Conservation (phyloP, 2,888 invertebrate genomes). For the Volucella inanis region DNA sequence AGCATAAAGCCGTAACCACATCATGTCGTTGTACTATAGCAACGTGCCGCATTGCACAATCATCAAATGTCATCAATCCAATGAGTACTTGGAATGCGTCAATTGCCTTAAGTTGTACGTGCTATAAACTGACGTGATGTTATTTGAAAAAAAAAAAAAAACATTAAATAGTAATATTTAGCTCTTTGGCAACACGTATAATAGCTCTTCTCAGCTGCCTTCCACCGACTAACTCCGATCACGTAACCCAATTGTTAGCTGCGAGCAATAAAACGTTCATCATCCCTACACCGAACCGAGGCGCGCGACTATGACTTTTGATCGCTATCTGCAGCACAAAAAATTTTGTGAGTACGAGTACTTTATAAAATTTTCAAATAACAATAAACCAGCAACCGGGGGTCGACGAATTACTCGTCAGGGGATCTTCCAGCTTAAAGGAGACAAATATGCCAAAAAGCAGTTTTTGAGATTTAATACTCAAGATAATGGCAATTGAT, state of each 20-base stretch:
- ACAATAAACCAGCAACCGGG: constrained; percentile 39
- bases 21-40: too few species aligned
- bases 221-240: constrained; percentile 32
- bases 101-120: constrained; percentile 14
- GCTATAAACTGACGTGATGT: constrained; percentile 7
- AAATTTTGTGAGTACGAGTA: constrained; percentile 24
- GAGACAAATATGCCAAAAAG: constrained; percentile 52
- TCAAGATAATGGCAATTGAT: constrained; percentile 57
- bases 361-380: constrained; percentile 52
- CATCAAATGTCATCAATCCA: constrained; percentile 35
- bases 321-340: constrained; percentile 42
- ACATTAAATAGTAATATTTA: constrained; percentile 2
- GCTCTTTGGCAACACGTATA: constrained; percentile 9
- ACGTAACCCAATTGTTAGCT: constrained; percentile 49
- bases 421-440: not conserved
- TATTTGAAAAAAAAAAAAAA: too few species aligned
- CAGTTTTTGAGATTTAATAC: constrained; percentile 44
- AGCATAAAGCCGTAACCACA: too few species aligned
- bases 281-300: constrained; percentile 13
- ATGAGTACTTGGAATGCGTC: constrained; percentile 10
- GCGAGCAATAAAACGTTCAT: constrained; percentile 31
- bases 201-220: constrained; percentile 34
- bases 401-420: not conserved
- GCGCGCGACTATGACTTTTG: constrained; percentile 19
- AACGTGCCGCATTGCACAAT: constrained; percentile 21